Evolutionary conservation across 2,113 vertebrate species (phyloP), one percentile per base, ranked within the genome.

Genomic region (Rhea americana): DNA sequence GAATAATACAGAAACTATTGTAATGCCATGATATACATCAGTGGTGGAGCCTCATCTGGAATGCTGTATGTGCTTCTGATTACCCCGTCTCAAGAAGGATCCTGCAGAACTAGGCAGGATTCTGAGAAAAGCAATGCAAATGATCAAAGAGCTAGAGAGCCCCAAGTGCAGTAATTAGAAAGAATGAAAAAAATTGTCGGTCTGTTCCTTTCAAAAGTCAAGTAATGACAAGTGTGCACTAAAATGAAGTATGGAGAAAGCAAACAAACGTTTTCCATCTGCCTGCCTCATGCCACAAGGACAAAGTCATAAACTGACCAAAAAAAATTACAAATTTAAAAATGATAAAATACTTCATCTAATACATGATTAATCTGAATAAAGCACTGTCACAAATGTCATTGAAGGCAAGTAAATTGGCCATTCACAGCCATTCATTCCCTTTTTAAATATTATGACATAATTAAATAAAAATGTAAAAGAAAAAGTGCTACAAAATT

Each of bases 1-100:
- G 96, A 96, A 96, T 96, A 96, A 96, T 82, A 75, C 90, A 84
- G 83, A 94, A 95, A 94, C 77, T 68, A 95, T 96, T 94, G 83
- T 84, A 95, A 91, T 90, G 86, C 73, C 58, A 68, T 37, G 96
- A 96, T 96, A 96, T 68, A 92, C 84, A 96, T 96, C 96, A 95
- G 94, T 72, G 80, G 93, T 79, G 88, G 88, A 94, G 96, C 86
- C 81, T 96, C 92, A 92, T 48, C 51, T 79, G 86, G 92, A 96
- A 92, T 90, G 88, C 56, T 88, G 53, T 71, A 87, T 35, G 28
- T 71, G 66, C 62, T 93, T 71, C 89, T 91, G 90, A 86, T 86
- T 89, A 88, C 11, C 68, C 32, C 48, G 73, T 43, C 70, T 94
- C 66, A 25, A 75, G 88, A 95, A 81, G 51, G 66, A 84, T 68